These are phyloP conservation scores for Drosophila setifemur DNA, from an alignment of 1,140 invertebrate species.

Conservation along the genomic window DNA sequence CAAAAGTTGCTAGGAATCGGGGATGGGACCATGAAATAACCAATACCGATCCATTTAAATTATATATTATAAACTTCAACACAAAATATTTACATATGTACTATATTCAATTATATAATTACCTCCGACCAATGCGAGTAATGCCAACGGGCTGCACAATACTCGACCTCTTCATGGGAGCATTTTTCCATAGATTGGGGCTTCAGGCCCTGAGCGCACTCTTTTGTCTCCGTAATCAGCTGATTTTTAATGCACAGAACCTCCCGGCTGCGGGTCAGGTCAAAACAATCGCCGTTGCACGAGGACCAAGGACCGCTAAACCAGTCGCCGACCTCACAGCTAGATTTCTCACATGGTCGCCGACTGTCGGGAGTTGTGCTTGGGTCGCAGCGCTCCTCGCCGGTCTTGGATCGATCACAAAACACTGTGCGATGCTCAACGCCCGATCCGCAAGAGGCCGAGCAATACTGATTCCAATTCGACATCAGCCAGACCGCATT, in stretches of 20 bases:
- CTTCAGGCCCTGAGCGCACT: slow-evolving; percentile 69
- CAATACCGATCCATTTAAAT: no score
- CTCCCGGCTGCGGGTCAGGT: slow-evolving; percentile 82
- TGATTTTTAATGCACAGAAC: slow-evolving; percentile 84
- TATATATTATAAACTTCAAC: no score
- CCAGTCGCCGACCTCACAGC: slow-evolving; percentile 87
- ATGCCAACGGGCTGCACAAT: slow-evolving; percentile 85
- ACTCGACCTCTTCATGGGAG: slow-evolving; percentile 83
- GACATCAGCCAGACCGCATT: slow-evolving; percentile 71
- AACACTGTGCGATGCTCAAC: slow-evolving; percentile 79
- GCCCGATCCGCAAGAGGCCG: slow-evolving; percentile 63
- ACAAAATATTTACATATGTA: not conserved
- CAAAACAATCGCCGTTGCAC: slow-evolving; percentile 83
- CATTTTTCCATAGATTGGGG: slow-evolving; percentile 66
- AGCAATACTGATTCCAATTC: slow-evolving; percentile 81
- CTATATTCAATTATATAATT: not conserved
- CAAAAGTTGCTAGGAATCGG: no score
- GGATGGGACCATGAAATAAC: no score
- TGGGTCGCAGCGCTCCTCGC: slow-evolving; percentile 84
- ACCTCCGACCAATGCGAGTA: slow-evolving; percentile 86
- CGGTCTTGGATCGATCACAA: slow-evolving; percentile 81
- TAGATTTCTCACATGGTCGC: slow-evolving; percentile 85
- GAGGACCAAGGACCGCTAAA: slow-evolving; percentile 87
- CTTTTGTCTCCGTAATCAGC: slow-evolving; percentile 81
- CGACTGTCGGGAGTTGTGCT: slow-evolving; percentile 85